Evolutionary conservation across 2,113 vertebrate species (phyloP).

Genomic region (Ochotona curzoniae): DNA sequence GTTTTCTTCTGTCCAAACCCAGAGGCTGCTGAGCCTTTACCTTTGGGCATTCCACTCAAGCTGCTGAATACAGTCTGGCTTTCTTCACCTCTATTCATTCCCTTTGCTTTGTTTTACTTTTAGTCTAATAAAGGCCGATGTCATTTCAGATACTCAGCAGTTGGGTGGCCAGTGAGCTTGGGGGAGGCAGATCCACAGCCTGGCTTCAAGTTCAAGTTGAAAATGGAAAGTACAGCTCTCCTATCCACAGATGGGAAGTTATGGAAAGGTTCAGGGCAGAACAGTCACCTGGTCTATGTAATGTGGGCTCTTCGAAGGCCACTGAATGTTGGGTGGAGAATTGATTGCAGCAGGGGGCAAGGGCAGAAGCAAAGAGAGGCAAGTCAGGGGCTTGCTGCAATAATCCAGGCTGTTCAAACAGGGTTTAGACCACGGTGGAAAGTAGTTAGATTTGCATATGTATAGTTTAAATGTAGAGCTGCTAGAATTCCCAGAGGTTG

Average conservation of each 20-base stretch:
- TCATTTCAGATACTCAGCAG: background rate
- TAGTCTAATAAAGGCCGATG: background rate
- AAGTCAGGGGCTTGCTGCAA: background rate
- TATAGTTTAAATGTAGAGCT: conserved; percentile 2
- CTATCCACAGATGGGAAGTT: background rate
- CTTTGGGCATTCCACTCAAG: background rate
- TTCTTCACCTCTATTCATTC: background rate
- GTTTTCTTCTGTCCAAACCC: background rate
- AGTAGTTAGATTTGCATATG: background rate
- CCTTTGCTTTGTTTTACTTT: background rate
- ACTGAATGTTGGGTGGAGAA: background rate
- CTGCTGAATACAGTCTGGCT: background rate
- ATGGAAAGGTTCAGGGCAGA: background rate
- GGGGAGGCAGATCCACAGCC: no score
- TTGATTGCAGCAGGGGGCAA: background rate
- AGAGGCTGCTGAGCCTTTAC: background rate
- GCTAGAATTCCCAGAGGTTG: background rate
- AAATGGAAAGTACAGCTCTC: background rate
- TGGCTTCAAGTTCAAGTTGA: background rate
- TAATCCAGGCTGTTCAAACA: background rate
- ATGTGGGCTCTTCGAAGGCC: background rate
- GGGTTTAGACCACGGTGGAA: background rate
- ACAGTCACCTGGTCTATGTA: conserved; percentile 11
- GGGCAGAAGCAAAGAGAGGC: background rate
- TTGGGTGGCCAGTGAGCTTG: background rate